Base-by-base conservation (phyloP, 2,888 invertebrate species). In the Philhelius pedissequus region DNA sequence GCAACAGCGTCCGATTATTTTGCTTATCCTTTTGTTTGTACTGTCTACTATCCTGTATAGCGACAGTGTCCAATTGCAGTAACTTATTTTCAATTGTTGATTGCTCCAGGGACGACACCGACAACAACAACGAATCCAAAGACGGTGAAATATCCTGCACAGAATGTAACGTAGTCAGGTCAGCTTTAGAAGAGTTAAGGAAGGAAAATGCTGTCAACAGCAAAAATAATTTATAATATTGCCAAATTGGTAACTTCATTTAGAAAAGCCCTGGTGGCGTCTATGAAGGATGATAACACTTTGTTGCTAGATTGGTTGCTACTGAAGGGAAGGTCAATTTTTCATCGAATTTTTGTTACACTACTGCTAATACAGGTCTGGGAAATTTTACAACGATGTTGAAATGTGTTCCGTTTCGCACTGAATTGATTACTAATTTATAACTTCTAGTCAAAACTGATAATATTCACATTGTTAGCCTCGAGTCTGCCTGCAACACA, bases 191-290 rank as follows among this genome's bases (percentile, higher is more conserved):
- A 88, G 89, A 90, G 88, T 89, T 88, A 87, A 88, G 89, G 88
- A 89, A 89, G 89, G 89, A 89, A 89, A 90, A 88, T 87, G 90
- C 91, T 89, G 91, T 91, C 90, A 90, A 88, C 90, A 91, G 91
- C 91, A 91, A 91, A 91, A 91, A 89, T 89, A 91, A 89, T 89
- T 91, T 90, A 90, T 89, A 89, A 89, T 89, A 89, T 89, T 89
- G 90, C 89, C 90, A 90, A 89, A 88, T 90, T 90, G 90, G 89
- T 90, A 90, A 90, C 91, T 91, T 91, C 91, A 91, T 91, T 91
- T 91, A 91, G 89, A 86, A 69, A 68, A 70, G 76, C 84, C 80
- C 83, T 83, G 69, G 18, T 78, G 69, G 75, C 79, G 45, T 60
- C 56, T 43, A 66, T 79, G 60, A 58, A 56, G 64, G 58, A 52